Base-by-base conservation (phyloP, 35 echinoderm and acorn worm genomes). In the Holothuria glaberrima region DNA sequence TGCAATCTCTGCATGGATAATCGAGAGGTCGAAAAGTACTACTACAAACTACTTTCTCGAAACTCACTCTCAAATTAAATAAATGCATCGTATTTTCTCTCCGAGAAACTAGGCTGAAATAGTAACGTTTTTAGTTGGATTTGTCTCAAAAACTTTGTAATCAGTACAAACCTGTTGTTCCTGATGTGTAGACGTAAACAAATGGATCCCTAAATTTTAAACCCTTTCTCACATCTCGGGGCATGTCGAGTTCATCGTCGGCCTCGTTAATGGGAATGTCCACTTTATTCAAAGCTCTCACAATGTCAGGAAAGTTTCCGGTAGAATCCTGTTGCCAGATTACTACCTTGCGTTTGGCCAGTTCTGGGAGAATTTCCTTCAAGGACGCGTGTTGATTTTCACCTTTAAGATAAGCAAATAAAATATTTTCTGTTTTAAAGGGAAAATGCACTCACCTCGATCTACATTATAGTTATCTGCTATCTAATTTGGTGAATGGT, bases 101-200 rank as follows among this genome's bases (percentile, higher is more conserved):
- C 1, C 16, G 5, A 54, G 50, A 14, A 54, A 5, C 9, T 5
- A 54, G 1, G 13, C 9, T 2, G 0, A 14, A 1, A 14, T 14
- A 54, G 16, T 54, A 54, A n/a, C n/a, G n/a, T 54, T 14, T 54
- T 54, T 54, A 1, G 0, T 54, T 54, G 12, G 50, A 54, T 54
- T 12, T 9, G 9, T 54, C 50, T 5, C 50, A 14, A 54, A 54
- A 54, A 5, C 16, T 46, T 12, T 54, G 50, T 54, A 54, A 54
- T 54, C 5, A 54, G 24, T 16, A 54, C 83, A 54, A 38, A 98
- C 96, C 96, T 87, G 96, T 98, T 29, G 96, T 98, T 82, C 96
- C 96, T 13, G 96, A 98, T 0, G 96, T 98, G 75, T 98, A 98
- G 29, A 98, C 94, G 84, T 92, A 95, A 7, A 88, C 96, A 30